Evolutionary conservation across 2,113 vertebrate species (phyloP).

Genomic region (Clupea harengus): DNA sequence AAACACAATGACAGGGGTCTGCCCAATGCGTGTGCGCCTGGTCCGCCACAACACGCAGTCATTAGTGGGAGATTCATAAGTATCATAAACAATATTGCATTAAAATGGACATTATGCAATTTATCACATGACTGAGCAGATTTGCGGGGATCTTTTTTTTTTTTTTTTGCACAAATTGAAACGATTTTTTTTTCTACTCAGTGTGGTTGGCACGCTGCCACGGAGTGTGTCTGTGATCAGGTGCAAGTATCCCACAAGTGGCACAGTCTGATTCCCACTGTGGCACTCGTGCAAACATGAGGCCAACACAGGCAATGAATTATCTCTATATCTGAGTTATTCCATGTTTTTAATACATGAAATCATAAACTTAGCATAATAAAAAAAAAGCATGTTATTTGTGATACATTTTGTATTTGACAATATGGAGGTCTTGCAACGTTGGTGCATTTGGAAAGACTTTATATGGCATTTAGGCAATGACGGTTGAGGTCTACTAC

Average conservation of each 20-base stretch:
- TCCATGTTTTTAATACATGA: not conserved
- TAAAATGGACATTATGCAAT: conserved; percentile 36
- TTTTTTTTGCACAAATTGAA: conserved; percentile 53
- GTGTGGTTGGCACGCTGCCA: conserved; percentile 70
- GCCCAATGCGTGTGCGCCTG: conserved; percentile 43
- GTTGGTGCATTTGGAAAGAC: not conserved
- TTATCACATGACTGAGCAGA: conserved; percentile 41
- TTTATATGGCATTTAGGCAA: not conserved
- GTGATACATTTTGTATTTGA: not conserved
- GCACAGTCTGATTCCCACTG: conserved; percentile 71
- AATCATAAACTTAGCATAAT: not conserved
- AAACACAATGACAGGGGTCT: conserved; percentile 62
- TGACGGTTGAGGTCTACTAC: not conserved
- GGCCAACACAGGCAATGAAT: conserved; percentile 54
- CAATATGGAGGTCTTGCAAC: not conserved
- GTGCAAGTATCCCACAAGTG: conserved; percentile 77
- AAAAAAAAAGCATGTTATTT: not conserved
- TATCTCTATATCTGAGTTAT: not conserved
- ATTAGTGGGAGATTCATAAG: conserved; percentile 51
- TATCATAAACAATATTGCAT: conserved; percentile 35
- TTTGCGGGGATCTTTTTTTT: conserved; percentile 43
- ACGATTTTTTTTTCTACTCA: conserved; percentile 41
- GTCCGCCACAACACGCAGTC: conserved; percentile 61
- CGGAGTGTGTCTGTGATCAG: conserved; percentile 70
- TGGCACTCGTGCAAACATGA: conserved; percentile 70